Evolutionary conservation across 2,113 vertebrate genomes (phyloP), one percentile per base, ranked within the genome.

Genomic region (Beaufortia kweichowensis): DNA sequence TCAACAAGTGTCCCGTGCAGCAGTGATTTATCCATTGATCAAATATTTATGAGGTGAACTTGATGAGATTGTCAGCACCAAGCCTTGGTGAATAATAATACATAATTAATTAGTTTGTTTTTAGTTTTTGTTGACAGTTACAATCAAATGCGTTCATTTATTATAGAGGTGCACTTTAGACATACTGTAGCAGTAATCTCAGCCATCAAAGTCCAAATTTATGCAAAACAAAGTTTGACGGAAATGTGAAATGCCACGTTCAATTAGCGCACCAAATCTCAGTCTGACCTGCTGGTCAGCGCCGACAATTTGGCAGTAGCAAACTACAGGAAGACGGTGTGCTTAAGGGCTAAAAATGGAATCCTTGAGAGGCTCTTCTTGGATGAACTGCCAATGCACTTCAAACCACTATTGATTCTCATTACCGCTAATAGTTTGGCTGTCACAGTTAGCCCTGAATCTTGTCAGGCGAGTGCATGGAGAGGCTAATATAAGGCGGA

Each of bases 371-470:
- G 28, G 59, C 62, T 41, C 39, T 71, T 46, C 33, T 57, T 73
- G 48, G 65, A 55, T 65, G 50, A 21, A 75, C 59, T 56, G 33
- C 71, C 65, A 66, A 82, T 75, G 74, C 35, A 71, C 69, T 69
- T 69, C 46, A 71, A 68, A 60, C 77, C 23, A 17, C 48, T 63
- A 76, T 82, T 64, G 64, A 82, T 78, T 79, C 76, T 71, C 64
- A 69, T 79, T 75, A 70, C 70, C 23, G 6, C 70, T 61, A 74
- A 74, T 28, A 63, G 56, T 62, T 46, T 57, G 53, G 33, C 50
- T 75, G 71, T 60, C 43, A 78, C 68, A 29, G 29, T 75, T 28
- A 56, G 19, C 63, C 48, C 29, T 39, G n/a, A 31, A 21, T 72
- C 57, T 39, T 60, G 59, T 70, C 61, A 60, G 67, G 11, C 17